Evolutionary conservation across 2,113 vertebrate genomes (phyloP), one percentile per base, ranked within the genome.

Genomic region (Dasypus novemcinctus): DNA sequence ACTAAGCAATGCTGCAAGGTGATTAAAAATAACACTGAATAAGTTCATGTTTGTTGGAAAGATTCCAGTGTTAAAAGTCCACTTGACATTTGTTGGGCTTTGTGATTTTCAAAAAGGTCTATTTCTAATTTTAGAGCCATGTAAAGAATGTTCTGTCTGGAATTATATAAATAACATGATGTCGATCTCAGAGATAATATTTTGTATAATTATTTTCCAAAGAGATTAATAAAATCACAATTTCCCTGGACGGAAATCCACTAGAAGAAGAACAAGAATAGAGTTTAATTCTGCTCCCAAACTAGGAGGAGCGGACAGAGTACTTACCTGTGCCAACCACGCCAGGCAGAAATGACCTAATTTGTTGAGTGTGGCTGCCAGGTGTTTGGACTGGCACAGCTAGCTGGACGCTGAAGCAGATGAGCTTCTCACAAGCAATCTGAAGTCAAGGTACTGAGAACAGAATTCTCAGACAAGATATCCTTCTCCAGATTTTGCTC

Each of bases 81-180:
- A 52, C 38, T 86, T 49, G 7, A 68, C n/a, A 52, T 87, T 91
- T 82, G n/a, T 25, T 86, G 38, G 21, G 25, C 8, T 93, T 85
- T 83, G 57, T 63, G 69, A 10, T 80, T 87, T 94, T 33, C 7
- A 29, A 81, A 85, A 91, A 97, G 54, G 38, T 41, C 9, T 36
- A n/a, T 10, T 75, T 95, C 79, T 96, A 93, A 93, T 91, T 95
- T 94, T 78, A 93, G 43, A 87, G 46, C 8, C 17, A 41, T 31
- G 11, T 52, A 71, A 85, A 78, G 78, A 85, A 80, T 7, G 85
- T 75, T 71, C 12, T 57, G 36, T 90, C 33, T 59, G 11, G 63
- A 82, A 49, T 87, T 71, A 94, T 25, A 57, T n/a, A 64, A 95
- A 82, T 14, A 46, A 80, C 52, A 85, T 31, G 23, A 76, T 79